These are phyloP conservation scores for Catharus minimus DNA, from an alignment of 2,113 vertebrate species.

Conservation along the genomic window DNA sequence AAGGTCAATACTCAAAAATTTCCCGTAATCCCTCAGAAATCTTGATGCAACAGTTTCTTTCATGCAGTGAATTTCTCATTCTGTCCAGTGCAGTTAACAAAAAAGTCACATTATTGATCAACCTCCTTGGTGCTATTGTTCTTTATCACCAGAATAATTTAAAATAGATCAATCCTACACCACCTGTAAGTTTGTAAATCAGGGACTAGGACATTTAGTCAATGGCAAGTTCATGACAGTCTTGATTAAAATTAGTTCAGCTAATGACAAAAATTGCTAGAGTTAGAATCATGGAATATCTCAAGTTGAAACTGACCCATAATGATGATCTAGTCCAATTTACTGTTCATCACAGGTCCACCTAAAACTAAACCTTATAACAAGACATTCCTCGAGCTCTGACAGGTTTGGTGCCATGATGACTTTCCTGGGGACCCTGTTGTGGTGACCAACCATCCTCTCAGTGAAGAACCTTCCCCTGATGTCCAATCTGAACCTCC, in stretches of 20 bases:
- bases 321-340: not conserved
- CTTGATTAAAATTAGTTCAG: not conserved
- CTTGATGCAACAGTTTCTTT: not conserved
- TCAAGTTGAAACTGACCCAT: not conserved
- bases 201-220: not conserved
- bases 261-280: not conserved
- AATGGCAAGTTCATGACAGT: not conserved
- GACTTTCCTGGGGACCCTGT: not conserved
- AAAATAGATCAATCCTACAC: not conserved
- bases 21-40: not conserved
- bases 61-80: not conserved
- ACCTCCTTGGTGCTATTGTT: not conserved
- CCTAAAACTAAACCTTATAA: not conserved
- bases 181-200: not conserved
- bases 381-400: not conserved
- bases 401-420: not conserved
- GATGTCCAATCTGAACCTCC: not conserved
- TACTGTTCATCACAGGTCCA: not conserved
- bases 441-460: fast-evolving
- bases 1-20: not conserved
- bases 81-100: not conserved
- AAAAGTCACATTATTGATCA: not conserved
- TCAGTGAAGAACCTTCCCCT: not conserved
- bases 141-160: not conserved
- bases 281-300: not conserved